A percentile compares a stretch with the other conserved stretches of the same genome.
Evolutionary conservation across 2,888 invertebrate species (phyloP).

Genomic region (Diabrotica balteata): DNA sequence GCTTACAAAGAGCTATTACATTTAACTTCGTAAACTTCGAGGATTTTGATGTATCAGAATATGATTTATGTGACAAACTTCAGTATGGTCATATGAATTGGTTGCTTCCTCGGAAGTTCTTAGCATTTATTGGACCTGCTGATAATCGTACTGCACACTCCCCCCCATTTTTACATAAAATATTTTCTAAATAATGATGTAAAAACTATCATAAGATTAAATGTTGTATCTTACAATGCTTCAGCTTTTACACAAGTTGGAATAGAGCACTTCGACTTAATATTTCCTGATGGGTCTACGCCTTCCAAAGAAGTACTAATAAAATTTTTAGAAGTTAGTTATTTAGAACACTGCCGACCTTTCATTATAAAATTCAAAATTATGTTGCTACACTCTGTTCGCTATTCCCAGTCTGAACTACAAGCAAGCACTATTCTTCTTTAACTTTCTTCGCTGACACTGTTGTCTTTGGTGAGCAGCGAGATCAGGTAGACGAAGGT

Average conservation of each 20-base stretch:
- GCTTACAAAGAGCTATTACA: constrained; percentile 74
- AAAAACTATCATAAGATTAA: constrained; percentile 82
- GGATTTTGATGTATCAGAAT: constrained; percentile 84
- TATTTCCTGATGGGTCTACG: constrained; percentile 87
- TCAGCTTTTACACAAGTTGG: constrained; percentile 75
- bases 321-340: constrained; percentile 82
- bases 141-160: constrained; percentile 62
- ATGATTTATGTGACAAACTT: constrained; percentile 81
- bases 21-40: constrained; percentile 82
- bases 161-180: constrained; percentile 83
- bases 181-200: constrained; percentile 85
- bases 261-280: constrained; percentile 85
- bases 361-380: no score
- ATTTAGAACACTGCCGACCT: no score
- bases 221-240: constrained; percentile 82
- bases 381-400: no score
- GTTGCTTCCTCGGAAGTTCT: constrained; percentile 83
- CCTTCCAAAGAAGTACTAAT: constrained; percentile 80
- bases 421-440: no score
- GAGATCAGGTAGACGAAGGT: no score
- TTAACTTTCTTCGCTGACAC: no score
- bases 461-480: no score
- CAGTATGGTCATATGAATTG: constrained; percentile 90
- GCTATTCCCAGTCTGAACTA: no score
- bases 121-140: constrained; percentile 87